phyloP scores from a whole-genome alignment of 2,113 vertebrate species.

The Mastomys coucha region DNA sequence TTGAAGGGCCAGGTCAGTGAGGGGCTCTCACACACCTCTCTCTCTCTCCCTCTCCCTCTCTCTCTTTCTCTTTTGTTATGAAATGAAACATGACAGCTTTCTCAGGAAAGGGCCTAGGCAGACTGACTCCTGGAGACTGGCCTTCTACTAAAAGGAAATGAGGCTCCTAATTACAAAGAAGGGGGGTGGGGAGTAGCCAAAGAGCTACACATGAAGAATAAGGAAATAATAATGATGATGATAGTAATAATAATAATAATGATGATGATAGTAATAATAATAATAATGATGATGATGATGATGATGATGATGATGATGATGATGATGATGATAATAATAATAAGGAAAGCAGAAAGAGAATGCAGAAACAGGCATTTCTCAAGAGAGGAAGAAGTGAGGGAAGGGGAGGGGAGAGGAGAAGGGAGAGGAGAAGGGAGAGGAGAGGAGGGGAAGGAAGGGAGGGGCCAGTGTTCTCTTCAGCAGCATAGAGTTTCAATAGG shows the following conservation, averaged over 20 bases:
- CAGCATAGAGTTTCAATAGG: too few species aligned
- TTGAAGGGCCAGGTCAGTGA: conserved; percentile 15
- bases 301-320: too few species aligned
- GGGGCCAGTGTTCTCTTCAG: not conserved
- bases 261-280: too few species aligned
- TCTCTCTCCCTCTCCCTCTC: too few species aligned
- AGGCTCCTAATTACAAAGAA: not conserved
- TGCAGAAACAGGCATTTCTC: not conserved
- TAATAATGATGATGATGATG: too few species aligned
- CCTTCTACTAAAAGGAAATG: not conserved
- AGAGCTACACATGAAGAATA: not conserved
- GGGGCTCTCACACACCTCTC: not conserved
- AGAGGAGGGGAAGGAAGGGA: not conserved
- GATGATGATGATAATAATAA: too few species aligned
- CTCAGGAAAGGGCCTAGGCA: not conserved
- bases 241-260: too few species aligned
- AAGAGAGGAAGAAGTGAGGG: not conserved
- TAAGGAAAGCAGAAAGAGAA: not conserved
- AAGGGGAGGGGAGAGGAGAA: not conserved
- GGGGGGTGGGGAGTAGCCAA: not conserved
- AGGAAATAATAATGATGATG: too few species aligned
- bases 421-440: too few species aligned
- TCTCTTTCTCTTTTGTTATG: not conserved
- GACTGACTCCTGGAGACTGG: not conserved
- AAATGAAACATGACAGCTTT: conserved; percentile 33